These are phyloP conservation scores for Oasisia sp. DNA, from an alignment of 2,888 invertebrate genomes.

Conservation along the genomic window DNA sequence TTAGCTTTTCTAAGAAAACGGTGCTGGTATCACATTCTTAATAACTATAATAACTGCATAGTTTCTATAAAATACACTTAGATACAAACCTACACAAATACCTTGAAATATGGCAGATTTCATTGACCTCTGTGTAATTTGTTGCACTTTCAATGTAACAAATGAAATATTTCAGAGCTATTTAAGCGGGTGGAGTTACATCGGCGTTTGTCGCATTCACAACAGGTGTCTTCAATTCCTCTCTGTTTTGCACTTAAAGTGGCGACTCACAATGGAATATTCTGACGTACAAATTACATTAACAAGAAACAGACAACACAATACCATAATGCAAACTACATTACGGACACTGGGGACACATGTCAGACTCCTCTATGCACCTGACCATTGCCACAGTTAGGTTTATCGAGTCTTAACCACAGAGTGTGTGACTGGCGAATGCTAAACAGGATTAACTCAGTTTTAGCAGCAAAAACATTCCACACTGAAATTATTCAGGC, in stretches of 20 bases:
- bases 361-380: background rate
- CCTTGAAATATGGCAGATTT: too few species aligned
- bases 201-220: background rate
- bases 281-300: background rate
- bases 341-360: background rate
- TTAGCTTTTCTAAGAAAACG: too few species aligned
- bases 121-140: too few species aligned
- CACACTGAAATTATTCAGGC: constrained; percentile 1
- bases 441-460: background rate
- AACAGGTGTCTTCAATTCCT: background rate
- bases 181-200: background rate
- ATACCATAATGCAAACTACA: background rate
- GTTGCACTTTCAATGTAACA: too few species aligned
- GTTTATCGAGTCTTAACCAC: background rate
- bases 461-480: background rate
- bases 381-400: background rate
- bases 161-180: too few species aligned
- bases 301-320: background rate
- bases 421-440: background rate
- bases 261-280: background rate
- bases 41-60: too few species aligned
- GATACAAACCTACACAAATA: too few species aligned
- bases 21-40: too few species aligned
- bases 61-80: too few species aligned
- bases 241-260: background rate